Percentiles rank a stretch among this genome's conserved stretches.
phyloP scores from a whole-genome alignment of 2,113 vertebrate species.

The Scophthalmus maximus region DNA sequence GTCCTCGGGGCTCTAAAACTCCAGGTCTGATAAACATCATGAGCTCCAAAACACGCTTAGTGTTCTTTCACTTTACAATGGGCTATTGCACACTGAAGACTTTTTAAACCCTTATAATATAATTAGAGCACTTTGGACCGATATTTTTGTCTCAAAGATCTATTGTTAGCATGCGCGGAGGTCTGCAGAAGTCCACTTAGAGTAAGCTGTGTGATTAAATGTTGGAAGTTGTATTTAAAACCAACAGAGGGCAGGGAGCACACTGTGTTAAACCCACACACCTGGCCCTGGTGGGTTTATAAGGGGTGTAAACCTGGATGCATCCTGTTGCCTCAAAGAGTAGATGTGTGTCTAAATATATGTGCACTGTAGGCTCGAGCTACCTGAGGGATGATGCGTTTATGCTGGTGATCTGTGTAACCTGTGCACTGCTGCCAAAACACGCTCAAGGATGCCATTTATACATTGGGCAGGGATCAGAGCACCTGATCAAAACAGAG shows the following conservation, averaged over 20 bases:
- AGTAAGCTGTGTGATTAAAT: slow-evolving; percentile 42
- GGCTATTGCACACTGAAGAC: slow-evolving; percentile 22
- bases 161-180: slow-evolving; percentile 8
- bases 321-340: slow-evolving; percentile 56
- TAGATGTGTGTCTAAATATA: slow-evolving; percentile 33
- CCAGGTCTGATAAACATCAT: slow-evolving; percentile 30
- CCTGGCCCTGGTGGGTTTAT: slow-evolving; percentile 71
- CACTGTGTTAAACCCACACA: slow-evolving; percentile 72
- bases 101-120: slow-evolving; percentile 1
- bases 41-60: slow-evolving; percentile 1
- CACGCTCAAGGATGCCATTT: slow-evolving; percentile 34
- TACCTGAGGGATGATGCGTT: slow-evolving; percentile 45
- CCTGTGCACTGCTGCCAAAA: slow-evolving; percentile 45
- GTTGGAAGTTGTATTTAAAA: slow-evolving; percentile 48
- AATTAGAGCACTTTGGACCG: slow-evolving; percentile 5
- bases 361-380: slow-evolving; percentile 19
- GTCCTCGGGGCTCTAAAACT: neutral
- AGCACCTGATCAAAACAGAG: slow-evolving; percentile 51
- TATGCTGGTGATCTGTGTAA: slow-evolving; percentile 49
- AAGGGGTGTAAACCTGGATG: slow-evolving; percentile 62
- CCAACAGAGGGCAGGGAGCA: slow-evolving; percentile 40
- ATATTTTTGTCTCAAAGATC: slow-evolving; percentile 29
- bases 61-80: slow-evolving; percentile 12
- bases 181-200: slow-evolving; percentile 19
- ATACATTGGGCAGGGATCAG: slow-evolving; percentile 19